Conservation (phyloP, 2,113 vertebrate species). For the Parotia lawesii region DNA sequence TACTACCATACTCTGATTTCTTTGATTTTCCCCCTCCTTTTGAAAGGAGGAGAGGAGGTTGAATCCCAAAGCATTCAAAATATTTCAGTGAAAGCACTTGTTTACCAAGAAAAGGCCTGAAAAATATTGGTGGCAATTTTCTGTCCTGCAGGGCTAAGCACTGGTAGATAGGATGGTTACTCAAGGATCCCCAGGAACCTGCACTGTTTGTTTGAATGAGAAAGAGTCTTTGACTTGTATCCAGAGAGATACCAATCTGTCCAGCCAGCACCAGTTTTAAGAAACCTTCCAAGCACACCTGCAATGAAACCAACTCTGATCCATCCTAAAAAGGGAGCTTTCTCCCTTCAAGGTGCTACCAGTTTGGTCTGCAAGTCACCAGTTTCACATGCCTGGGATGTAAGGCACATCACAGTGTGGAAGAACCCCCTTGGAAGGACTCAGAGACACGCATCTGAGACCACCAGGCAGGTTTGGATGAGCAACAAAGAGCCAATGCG, state of each 20-base stretch:
- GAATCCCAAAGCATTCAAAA: neutral
- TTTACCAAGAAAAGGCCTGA: neutral
- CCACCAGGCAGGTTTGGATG: neutral
- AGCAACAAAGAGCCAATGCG: fast-evolving
- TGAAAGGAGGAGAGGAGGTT: neutral
- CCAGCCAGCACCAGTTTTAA: neutral
- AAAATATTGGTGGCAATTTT: neutral
- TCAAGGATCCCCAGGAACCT: neutral
- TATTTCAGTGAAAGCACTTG: neutral
- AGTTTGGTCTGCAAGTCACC: neutral
- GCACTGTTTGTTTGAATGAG: neutral
- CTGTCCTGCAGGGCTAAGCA: neutral
- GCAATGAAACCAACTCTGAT: neutral
- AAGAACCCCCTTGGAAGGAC: neutral
- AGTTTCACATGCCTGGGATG: neutral
- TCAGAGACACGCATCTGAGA: fast-evolving
- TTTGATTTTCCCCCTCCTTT: neutral
- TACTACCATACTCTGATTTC: neutral
- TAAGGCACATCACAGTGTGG: neutral
- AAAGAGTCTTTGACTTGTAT: neutral
- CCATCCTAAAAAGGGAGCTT: neutral
- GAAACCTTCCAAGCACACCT: fast-evolving
- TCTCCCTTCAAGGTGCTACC: neutral
- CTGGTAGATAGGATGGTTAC: too few relatives aligned
- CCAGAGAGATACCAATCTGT: neutral